A percentile compares a stretch with the other conserved stretches of the same genome.
Conservation (phyloP, 2,888 invertebrate species). For the Selenia dentaria region DNA sequence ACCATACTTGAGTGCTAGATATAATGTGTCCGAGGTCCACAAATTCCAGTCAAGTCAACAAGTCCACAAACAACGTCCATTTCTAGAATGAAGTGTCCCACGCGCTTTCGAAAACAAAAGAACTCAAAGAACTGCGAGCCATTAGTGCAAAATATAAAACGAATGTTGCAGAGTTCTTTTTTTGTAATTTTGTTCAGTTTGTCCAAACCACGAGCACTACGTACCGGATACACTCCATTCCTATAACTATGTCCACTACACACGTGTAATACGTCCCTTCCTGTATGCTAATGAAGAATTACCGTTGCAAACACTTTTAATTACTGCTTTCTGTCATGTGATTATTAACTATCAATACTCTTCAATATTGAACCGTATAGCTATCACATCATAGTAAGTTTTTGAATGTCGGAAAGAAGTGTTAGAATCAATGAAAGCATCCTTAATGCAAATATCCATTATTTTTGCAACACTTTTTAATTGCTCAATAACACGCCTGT, state of each 20-base stretch:
- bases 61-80: no score
- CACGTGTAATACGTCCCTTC: constrained; percentile 20
- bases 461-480: constrained; percentile 24
- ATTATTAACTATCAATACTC: background rate
- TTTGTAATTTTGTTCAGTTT: no score
- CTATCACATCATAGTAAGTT: background rate
- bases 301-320: constrained; percentile 15
- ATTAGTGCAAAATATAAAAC: no score
- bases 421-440: constrained; percentile 24
- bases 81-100: no score
- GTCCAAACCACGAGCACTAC: no score
- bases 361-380: constrained; percentile 1
- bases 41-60: no score
- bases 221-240: constrained; percentile 7
- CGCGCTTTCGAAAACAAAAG: no score
- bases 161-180: no score
- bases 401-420: constrained; percentile 5
- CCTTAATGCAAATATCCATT: constrained; percentile 23
- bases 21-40: no score
- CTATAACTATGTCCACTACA: background rate
- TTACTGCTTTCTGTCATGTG: constrained; percentile 23
- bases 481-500: constrained; percentile 15
- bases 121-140: no score
- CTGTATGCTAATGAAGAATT: constrained; percentile 30
- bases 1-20: no score